phyloP scores from a whole-genome alignment of 2,888 invertebrate genomes.

The Suillia variegata region DNA sequence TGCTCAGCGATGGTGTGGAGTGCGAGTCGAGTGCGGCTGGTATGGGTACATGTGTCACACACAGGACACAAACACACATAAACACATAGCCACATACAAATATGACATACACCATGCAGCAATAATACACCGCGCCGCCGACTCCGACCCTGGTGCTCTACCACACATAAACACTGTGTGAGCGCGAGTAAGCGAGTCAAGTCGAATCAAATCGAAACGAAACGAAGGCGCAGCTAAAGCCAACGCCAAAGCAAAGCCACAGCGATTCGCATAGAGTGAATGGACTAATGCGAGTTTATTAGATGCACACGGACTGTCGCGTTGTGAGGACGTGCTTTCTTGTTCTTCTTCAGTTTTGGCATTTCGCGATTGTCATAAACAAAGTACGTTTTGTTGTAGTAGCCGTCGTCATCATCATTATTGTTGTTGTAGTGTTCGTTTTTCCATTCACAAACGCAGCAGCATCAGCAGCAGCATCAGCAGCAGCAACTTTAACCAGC shows the following conservation, averaged over 20 bases:
- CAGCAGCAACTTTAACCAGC: too few species aligned
- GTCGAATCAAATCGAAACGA: constrained; percentile 21
- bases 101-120: constrained; percentile 6
- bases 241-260: background rate
- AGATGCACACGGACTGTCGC: constrained; percentile 62
- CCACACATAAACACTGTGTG: constrained; percentile 21
- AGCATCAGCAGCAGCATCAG: background rate
- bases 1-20: constrained; percentile 7
- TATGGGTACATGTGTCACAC: constrained; percentile 13
- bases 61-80: constrained; percentile 1
- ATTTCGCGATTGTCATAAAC: constrained; percentile 18
- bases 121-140: constrained; percentile 15
- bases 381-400: constrained; percentile 5
- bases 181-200: constrained; percentile 32
- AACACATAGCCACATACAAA: background rate
- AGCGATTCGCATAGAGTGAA: constrained; percentile 31
- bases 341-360: constrained; percentile 20
- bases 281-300: constrained; percentile 60
- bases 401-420: background rate
- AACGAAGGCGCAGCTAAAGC: constrained; percentile 16
- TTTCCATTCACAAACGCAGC: constrained; percentile 15
- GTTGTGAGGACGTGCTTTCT: constrained; percentile 59
- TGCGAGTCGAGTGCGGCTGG: background rate
- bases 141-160: constrained; percentile 7
- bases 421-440: constrained; percentile 12